Base-by-base conservation (phyloP, 23 tunicate genomes). In the Ciona savignyi region DNA sequence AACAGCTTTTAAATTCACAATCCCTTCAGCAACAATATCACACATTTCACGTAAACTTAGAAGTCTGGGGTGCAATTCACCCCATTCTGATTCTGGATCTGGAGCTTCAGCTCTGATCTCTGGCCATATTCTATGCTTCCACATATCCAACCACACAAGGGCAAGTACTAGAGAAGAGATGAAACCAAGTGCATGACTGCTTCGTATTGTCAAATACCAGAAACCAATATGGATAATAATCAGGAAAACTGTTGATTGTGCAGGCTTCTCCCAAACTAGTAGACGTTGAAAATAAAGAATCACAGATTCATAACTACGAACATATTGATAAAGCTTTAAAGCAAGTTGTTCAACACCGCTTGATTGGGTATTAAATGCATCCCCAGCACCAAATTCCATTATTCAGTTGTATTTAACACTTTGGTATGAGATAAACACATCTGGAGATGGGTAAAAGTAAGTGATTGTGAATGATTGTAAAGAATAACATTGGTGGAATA, bases 111-210 rank as follows among this genome's bases (percentile, higher is more conserved):
- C 84, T 67, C 96, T 67, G 29, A 89, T 89, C 60, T 89, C 96
- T 0, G 96, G 96, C 96, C 96, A 89, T 24, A 89, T 72, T 60
- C 68, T 89, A 28, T 89, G 85, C 67, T 89, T 89, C 88, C 88
- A 83, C 34, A 83, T 24, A 35, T 89, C 96, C 24, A 82, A 25
- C 88, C 83, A 83, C 23, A 89, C 34, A 15, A 83, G 25, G 35
- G 74, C 27, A 27, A 89, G 75, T 20, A 73, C 19, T 6, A 78
- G 9, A 27, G 81, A 71, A 27, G 80, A 78, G 6, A 89, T 26
- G 21, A 78, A 28, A n/a, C 88, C 96, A 68, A 89, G 26, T 28
- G 74, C 61, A 66, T 89, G 88, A 60, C 68, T 56, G 66, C 80
- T 71, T 73, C 81, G 67, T 4, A 80, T 51, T 1, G 80, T 68